A percentile compares a stretch with the other conserved stretches of the same genome.
Conservation (phyloP, 2,113 vertebrate species). For the Gnathonemus longibarbis region DNA sequence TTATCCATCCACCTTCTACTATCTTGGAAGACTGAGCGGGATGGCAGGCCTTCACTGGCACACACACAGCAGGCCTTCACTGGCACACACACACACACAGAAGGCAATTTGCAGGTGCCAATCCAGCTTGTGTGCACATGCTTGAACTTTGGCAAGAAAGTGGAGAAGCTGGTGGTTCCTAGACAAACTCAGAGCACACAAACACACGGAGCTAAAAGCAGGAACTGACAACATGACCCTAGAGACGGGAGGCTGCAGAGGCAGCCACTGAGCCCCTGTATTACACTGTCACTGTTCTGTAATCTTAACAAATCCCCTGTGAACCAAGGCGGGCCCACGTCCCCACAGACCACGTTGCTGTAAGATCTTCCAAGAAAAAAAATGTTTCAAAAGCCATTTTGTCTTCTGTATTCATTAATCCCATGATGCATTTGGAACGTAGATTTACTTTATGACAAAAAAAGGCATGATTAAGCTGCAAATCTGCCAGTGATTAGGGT, state of each 20-base stretch:
- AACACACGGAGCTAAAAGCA: neutral
- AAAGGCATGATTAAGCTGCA: constrained; percentile 6
- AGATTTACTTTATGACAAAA: neutral
- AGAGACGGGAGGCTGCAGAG: neutral
- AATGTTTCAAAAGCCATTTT: constrained; percentile 4
- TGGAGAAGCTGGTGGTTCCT: neutral
- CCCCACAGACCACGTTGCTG: neutral
- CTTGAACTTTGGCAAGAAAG: neutral
- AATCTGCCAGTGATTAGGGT: neutral
- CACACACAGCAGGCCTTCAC: neutral
- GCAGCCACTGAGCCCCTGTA: neutral
- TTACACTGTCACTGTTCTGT: neutral
- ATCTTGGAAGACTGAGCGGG: neutral
- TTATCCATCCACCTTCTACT: neutral
- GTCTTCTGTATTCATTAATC: neutral
- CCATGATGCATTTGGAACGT: constrained; percentile 1
- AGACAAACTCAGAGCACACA: neutral
- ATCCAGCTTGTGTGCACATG: neutral
- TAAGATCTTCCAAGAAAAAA: neutral
- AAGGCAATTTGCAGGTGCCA: neutral
- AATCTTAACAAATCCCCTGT: neutral
- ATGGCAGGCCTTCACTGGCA: neutral
- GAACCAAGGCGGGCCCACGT: neutral
- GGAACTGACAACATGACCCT: neutral
- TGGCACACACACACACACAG: too few relatives aligned